Conservation (phyloP, 64 coral and sea anemone genomes). For the Stichodactyla helianthus region DNA sequence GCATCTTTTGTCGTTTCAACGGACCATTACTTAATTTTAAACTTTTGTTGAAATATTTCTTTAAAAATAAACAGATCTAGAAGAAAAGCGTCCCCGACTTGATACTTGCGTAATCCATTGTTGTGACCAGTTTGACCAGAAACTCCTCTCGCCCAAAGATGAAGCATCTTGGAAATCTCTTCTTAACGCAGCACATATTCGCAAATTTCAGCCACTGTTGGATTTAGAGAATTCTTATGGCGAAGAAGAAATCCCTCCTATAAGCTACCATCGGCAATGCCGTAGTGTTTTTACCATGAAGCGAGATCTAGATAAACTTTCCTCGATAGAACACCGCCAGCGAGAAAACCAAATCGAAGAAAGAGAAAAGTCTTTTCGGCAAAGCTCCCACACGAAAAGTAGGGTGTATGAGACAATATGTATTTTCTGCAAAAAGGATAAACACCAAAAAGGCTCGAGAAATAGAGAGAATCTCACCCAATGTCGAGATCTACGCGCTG, state of each 20-base stretch:
- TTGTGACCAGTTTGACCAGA: background rate
- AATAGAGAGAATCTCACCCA: conserved; percentile 21
- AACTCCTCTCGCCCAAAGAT: conserved; percentile 17
- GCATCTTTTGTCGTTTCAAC: too few species aligned
- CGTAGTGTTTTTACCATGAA: too few species aligned
- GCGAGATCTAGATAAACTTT: conserved; percentile 36
- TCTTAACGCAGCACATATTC: conserved; percentile 22
- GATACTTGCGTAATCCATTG: too few species aligned
- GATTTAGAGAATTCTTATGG: conserved; percentile 22
- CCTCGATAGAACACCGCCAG: background rate
- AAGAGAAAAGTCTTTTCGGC: conserved; percentile 10
- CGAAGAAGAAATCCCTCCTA: conserved; percentile 27
- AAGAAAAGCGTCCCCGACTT: too few species aligned
- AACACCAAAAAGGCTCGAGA: conserved; percentile 45
- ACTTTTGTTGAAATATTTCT: too few species aligned
- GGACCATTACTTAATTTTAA: too few species aligned
- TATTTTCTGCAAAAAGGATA: conserved; percentile 36
- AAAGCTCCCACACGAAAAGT: conserved; percentile 20
- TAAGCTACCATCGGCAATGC: conserved; percentile 47
- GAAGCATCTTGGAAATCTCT: conserved; percentile 35
- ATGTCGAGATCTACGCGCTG: conserved; percentile 27
- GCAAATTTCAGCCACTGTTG: conserved; percentile 36
- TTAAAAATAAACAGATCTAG: background rate
- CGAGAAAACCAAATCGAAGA: background rate
- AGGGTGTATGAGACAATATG: conserved; percentile 33